Base-by-base conservation (phyloP, 2,888 invertebrate genomes). In the Bellardia bayeri region DNA sequence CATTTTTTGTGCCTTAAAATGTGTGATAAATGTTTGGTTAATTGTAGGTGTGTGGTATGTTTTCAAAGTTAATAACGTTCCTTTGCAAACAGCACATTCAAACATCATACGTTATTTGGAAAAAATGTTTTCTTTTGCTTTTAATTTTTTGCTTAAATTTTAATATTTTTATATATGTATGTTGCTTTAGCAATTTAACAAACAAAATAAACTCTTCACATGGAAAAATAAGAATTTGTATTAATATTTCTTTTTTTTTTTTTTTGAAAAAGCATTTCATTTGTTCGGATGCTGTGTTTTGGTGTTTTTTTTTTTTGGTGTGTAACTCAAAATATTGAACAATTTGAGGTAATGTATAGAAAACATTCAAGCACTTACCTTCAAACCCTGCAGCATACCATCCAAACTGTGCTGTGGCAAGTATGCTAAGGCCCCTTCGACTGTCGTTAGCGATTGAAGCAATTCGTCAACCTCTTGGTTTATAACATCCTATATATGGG, bases 321-420 rank as follows among this genome's bases (percentile, higher is more conserved):
- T 37, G 9, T 54, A 51, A 30, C 13, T 3, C 16, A 51, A 75
- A 30, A 23, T 16, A 56, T 54, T 30, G 11, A 14, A 64, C 54
- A 54, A 30, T 51, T 11, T 61, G 13, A 13, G 14, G 1, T 13
- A 63, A 61, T 16, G 16, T 56, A 13, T 7, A 71, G 5, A 56
- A 42, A 56, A 66, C 76, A 84, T 69, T 72, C 80, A 42, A 58
- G 14, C 16, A 89, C 89, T 96, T 94, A 97, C 97, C 96, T 95
- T 95, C 63, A 97, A 94, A 89, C 96, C 96, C 74, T 95, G 94
- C 89, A 96, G 95, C 96, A 97, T 97, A 79, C 95, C 95, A 89
- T 95, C 95, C 90, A 97, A 95, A 92, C 95, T 96, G 92, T 96
- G 95, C 89, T 95, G 95, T 23, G 97, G 97, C 89, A 97, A 94